Percentiles rank a stretch among this genome's conserved stretches.
Evolutionary conservation across 2,888 invertebrate species (phyloP).

Genomic region (Sphaerophoria rueppellii): DNA sequence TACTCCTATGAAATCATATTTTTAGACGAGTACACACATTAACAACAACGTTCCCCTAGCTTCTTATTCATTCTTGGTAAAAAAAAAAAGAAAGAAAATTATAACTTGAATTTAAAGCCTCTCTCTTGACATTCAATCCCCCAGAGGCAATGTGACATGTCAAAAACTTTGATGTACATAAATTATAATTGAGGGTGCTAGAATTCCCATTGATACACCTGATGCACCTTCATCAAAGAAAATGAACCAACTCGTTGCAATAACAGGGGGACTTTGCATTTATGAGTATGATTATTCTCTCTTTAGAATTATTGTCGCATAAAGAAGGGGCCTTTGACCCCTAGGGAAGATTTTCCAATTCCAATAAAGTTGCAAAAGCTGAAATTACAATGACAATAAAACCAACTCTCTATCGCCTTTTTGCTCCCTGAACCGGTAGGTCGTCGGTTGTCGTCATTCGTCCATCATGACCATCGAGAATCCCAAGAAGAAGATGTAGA

Average conservation of each 20-base stretch:
- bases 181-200: slow-evolving; percentile 24
- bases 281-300: not conserved
- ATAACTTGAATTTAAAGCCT: not conserved
- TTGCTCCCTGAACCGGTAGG: slow-evolving; percentile 3
- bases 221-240: slow-evolving; percentile 17
- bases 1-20: no score
- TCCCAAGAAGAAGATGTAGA: slow-evolving; percentile 30
- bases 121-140: slow-evolving; percentile 40
- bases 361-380: slow-evolving; percentile 12
- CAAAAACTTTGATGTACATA: not conserved
- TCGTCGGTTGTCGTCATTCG: not conserved
- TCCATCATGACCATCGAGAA: slow-evolving; percentile 28
- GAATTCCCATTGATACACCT: slow-evolving; percentile 15
- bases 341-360: slow-evolving; percentile 53
- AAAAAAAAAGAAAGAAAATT: no score
- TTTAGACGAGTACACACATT: no score
- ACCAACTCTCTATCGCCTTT: slow-evolving; percentile 14
- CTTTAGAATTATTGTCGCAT: not conserved
- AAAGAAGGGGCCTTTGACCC: slow-evolving; percentile 64
- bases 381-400: slow-evolving; percentile 53
- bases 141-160: not conserved
- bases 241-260: slow-evolving; percentile 20
- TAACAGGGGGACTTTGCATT: slow-evolving; percentile 15
- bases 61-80: no score
- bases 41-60: no score